Evolutionary conservation across 2,888 invertebrate genomes (phyloP).

Genomic region (Sialis lutaria): DNA sequence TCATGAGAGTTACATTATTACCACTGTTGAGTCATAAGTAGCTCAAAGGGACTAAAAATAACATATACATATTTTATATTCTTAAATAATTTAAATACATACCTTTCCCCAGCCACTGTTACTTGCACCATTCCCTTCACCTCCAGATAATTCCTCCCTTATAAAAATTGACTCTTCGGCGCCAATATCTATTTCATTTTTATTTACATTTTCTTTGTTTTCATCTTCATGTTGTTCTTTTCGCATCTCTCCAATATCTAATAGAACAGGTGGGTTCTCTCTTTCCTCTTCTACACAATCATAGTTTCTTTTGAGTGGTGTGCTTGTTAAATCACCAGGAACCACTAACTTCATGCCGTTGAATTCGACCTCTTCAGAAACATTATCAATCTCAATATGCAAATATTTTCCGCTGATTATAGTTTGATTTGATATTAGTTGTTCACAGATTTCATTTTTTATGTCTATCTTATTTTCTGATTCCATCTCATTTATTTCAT

Average conservation of each 20-base stretch:
- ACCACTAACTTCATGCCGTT: slow-evolving; percentile 27
- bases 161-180: slow-evolving; percentile 80
- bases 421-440: too few relatives aligned
- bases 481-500: too few relatives aligned
- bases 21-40: too few relatives aligned
- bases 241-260: slow-evolving; percentile 21
- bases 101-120: slow-evolving; percentile 63
- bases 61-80: too few relatives aligned
- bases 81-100: slow-evolving; percentile 16
- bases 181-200: slow-evolving; percentile 15
- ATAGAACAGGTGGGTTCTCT: slow-evolving; percentile 18
- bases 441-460: too few relatives aligned
- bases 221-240: slow-evolving; percentile 9
- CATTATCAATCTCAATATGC: too few relatives aligned
- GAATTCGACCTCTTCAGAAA: slow-evolving; percentile 19
- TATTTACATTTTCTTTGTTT: too few relatives aligned
- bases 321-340: slow-evolving; percentile 19
- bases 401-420: too few relatives aligned
- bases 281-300: slow-evolving; percentile 14
- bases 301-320: slow-evolving; percentile 21
- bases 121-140: slow-evolving; percentile 69
- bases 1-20: too few relatives aligned
- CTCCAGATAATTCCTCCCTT: slow-evolving; percentile 70
- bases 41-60: too few relatives aligned
- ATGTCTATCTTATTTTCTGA: too few relatives aligned